A percentile compares a stretch with the other conserved stretches of the same genome.
Evolutionary conservation across 2,113 vertebrate genomes (phyloP).

Genomic region (Galemys pyrenaicus): DNA sequence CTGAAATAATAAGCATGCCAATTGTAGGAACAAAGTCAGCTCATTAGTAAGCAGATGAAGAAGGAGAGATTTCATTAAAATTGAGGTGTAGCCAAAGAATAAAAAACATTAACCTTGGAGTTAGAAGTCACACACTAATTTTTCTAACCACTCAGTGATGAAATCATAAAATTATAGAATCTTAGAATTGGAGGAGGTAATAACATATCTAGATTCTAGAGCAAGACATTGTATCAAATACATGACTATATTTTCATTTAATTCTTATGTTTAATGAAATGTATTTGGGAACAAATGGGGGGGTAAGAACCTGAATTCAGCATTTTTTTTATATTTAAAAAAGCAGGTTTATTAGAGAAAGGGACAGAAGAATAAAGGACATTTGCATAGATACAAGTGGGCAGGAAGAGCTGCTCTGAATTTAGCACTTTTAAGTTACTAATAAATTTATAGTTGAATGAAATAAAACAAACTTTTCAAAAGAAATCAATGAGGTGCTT

Average conservation of each 20-base stretch:
- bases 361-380: too few species aligned
- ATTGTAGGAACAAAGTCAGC: neutral
- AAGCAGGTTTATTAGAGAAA: too few species aligned
- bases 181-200: neutral
- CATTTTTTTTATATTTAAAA: too few species aligned
- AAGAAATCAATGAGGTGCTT: neutral
- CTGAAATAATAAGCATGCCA: neutral
- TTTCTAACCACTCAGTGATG: neutral
- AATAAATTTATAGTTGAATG: neutral
- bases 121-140: neutral
- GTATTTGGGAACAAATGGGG: neutral
- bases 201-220: neutral
- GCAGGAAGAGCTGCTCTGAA: too few species aligned
- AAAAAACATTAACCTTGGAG: neutral
- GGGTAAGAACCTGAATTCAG: neutral
- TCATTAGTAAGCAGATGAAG: neutral
- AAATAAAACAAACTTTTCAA: too few species aligned
- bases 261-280: conserved; percentile 22
- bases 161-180: conserved; percentile 43
- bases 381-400: too few species aligned
- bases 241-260: neutral
- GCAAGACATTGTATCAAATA: neutral
- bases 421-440: neutral
- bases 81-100: neutral
- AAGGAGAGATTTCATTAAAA: neutral